phyloP scores from a whole-genome alignment of 2,113 vertebrate species.

The Malurus elegans region DNA sequence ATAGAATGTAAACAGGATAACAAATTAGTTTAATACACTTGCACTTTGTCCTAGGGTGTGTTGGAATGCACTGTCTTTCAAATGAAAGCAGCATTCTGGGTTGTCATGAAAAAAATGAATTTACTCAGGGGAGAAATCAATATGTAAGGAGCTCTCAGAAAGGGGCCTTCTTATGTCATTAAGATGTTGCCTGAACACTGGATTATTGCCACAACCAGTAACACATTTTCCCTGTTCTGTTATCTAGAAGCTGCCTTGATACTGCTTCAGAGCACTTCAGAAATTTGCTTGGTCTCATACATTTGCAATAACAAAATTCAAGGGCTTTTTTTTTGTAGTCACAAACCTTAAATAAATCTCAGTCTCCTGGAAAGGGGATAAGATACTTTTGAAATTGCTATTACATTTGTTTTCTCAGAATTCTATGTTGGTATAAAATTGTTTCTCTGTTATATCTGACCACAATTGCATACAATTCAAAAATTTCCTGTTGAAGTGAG shows the following conservation, averaged over 20 bases:
- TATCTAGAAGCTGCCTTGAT: not conserved
- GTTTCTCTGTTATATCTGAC: not conserved
- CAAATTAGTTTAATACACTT: not conserved
- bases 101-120: not conserved
- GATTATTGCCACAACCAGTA: not conserved
- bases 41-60: not conserved
- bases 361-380: not conserved
- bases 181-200: not conserved
- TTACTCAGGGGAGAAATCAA: not conserved
- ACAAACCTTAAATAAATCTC: not conserved
- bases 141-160: not conserved
- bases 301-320: not conserved
- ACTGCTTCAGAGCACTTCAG: not conserved
- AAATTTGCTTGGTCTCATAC: not conserved
- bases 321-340: fast-evolving
- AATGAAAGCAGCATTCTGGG: not conserved
- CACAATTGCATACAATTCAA: not conserved
- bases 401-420: not conserved
- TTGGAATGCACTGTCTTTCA: not conserved
- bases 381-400: not conserved
- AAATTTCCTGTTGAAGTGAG: not conserved
- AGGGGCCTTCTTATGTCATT: not conserved
- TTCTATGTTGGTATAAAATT: not conserved
- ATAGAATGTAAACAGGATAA: not conserved
- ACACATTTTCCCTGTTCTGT: not conserved